Percentiles rank a stretch among this genome's conserved stretches.
Evolutionary conservation across 2,797 vertebrate genomes (phyloP).

Genomic region (Danio tinwini): DNA sequence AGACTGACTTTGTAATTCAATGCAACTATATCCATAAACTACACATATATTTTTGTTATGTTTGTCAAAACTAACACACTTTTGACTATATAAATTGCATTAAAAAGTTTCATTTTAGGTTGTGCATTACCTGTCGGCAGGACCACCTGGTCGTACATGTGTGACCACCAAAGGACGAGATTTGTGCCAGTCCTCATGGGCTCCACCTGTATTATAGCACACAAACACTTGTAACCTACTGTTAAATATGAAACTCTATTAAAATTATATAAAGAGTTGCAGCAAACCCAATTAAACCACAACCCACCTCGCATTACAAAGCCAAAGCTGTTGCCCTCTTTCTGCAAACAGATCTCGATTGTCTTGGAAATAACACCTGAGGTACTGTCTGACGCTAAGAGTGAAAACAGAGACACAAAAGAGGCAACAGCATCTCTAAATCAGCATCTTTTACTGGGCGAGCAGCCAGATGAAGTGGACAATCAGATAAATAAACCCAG

Average conservation of each 20-base stretch:
- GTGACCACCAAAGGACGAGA: constrained; percentile 92
- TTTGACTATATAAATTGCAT: background rate
- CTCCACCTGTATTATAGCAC: constrained; percentile 81
- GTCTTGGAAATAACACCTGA: constrained; percentile 93
- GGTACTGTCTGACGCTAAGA: constrained; percentile 87
- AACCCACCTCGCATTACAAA: constrained; percentile 94
- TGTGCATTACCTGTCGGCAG: constrained; percentile 89
- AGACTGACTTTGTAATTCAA: background rate
- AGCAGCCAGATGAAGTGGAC: background rate
- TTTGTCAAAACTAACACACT: too few species aligned
- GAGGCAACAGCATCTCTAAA: constrained; percentile 42
- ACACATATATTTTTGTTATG: background rate
- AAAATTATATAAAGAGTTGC: background rate
- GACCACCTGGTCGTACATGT: constrained; percentile 91
- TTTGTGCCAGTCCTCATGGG: constrained; percentile 94
- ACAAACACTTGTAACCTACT: background rate
- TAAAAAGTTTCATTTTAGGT: background rate
- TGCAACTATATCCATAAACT: background rate
- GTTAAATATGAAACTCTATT: background rate
- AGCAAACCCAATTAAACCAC: background rate
- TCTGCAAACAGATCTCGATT: constrained; percentile 93
- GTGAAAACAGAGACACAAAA: constrained; percentile 25
- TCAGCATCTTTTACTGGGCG: constrained; percentile 47
- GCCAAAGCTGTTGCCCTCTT: constrained; percentile 95
- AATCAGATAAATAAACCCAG: constrained; percentile 30